Base-by-base conservation (phyloP, 2,888 invertebrate species). In the Drosophila seclusa region DNA sequence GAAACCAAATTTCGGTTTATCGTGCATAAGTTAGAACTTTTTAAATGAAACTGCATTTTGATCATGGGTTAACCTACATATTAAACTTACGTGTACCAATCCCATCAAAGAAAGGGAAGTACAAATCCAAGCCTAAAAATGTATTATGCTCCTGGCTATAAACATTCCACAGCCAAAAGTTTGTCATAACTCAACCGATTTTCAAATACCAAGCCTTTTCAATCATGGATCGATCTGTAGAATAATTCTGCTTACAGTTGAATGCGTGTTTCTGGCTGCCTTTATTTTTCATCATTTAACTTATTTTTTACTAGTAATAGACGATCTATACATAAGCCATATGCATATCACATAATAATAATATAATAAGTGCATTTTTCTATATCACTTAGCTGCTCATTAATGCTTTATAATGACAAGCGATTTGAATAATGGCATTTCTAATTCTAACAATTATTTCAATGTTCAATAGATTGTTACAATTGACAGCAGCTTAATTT, bases 131-230 rank as follows among this genome's bases (percentile, higher is more conserved):
- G 1, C 10, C 4, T 4, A 40, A 4, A 4, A 10, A n/a, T 31
- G 0, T 31, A 40, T 11, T 40, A n/a, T n/a, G 2, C 0, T 10
- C 2, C n/a, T 40, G n/a, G n/a, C 4, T 40, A 1, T 10, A n/a
- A n/a, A n/a, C 10, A 10, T n/a, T 40, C 2, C 40, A 11, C 10
- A 4, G 45, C 13, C 45, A 21, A 0, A 21, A 21, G 11, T 45
- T 21, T 11, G 6, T 5, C 45, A 13, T 21, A 45, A 21, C 40
- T 38, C 8, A 38, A 18, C 11, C 38, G 18, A 38, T 40, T 10
- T 4, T 40, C 40, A n/a, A 42, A 4, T n/a, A n/a, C n/a, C 4
- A 42, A n/a, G 42, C 2, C 21, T 1, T 21, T 42, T 21, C n/a
- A n/a, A n/a, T 10, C 42, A 45, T 10, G 8, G 11, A n/a, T 42